These are phyloP conservation scores for Hybos culiciformis DNA, from an alignment of 2,888 invertebrate species.

Conservation along the genomic window DNA sequence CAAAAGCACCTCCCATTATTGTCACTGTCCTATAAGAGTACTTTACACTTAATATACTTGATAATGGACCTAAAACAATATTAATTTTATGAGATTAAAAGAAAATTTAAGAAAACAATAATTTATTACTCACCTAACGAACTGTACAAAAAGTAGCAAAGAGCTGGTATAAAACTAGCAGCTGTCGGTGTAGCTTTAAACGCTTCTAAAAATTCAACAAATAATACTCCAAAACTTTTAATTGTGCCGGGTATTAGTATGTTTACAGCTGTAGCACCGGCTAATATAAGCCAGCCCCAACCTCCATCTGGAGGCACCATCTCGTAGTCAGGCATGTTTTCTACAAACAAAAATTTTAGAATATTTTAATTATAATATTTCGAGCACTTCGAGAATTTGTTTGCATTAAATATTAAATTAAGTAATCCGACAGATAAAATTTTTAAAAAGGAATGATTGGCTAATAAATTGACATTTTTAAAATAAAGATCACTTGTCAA, in stretches of 20 bases:
- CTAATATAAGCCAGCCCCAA: conserved; percentile 68
- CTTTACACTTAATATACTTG: conserved; percentile 69
- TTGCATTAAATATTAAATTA: too few species aligned
- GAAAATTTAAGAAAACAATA: too few species aligned
- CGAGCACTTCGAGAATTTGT: too few species aligned
- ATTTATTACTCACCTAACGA: conserved; percentile 53
- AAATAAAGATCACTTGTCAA: too few species aligned
- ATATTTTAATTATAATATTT: too few species aligned
- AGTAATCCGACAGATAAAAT: too few species aligned
- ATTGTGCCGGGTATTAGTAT: conserved; percentile 75
- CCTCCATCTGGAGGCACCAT: conserved; percentile 69
- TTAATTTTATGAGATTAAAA: conserved; percentile 1
- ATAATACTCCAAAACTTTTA: conserved; percentile 75
- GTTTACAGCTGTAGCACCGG: conserved; percentile 67
- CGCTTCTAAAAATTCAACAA: conserved; percentile 67
- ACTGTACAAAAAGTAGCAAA: conserved; percentile 79
- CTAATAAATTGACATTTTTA: too few species aligned
- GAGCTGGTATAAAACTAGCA: conserved; percentile 72
- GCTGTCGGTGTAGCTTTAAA: conserved; percentile 59
- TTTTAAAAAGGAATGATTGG: too few species aligned
- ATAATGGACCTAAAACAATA: conserved; percentile 55
- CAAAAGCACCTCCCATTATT: conserved; percentile 65
- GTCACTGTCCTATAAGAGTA: conserved; percentile 77
- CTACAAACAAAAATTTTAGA: too few species aligned
- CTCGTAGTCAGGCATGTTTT: conserved; percentile 44